Percentiles rank a stretch among this genome's conserved stretches.
These are phyloP conservation scores for Tichodroma muraria DNA, from an alignment of 2,113 vertebrate genomes.

Conservation along the genomic window DNA sequence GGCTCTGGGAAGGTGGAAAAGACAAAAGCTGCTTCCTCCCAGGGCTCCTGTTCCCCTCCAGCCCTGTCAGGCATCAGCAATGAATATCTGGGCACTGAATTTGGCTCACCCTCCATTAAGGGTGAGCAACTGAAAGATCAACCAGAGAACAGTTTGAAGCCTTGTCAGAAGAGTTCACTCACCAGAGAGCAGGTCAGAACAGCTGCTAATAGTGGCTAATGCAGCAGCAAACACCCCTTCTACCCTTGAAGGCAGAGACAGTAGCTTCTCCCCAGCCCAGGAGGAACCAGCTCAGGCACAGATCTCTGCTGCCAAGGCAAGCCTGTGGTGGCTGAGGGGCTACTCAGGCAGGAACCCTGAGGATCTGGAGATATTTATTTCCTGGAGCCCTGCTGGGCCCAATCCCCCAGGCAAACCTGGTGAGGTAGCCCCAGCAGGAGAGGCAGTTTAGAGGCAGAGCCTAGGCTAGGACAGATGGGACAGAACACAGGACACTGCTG, in stretches of 20 bases:
- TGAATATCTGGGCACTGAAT: not conserved
- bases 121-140: not conserved
- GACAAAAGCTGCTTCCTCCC: not conserved
- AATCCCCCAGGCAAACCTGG: not conserved
- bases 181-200: not conserved
- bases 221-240: not conserved
- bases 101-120: rapidly evolving
- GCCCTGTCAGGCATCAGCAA: not conserved
- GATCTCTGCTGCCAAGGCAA: not conserved
- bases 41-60: not conserved
- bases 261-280: not conserved
- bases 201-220: not conserved
- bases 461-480: not conserved
- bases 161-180: not conserved
- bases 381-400: not conserved
- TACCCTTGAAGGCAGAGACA: not conserved
- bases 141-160: slow-evolving; percentile 8
- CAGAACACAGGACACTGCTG: rapidly evolving
- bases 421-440: not conserved
- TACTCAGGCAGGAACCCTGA: rapidly evolving
- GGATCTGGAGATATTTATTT: rapidly evolving
- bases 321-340: not conserved
- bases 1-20: not conserved
- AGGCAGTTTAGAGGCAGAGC: not conserved
- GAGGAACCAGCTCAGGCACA: not conserved